Evolutionary conservation across 2,888 invertebrate species (phyloP), one percentile per base, ranked within the genome.

Genomic region (Ganaspis brasiliensis): DNA sequence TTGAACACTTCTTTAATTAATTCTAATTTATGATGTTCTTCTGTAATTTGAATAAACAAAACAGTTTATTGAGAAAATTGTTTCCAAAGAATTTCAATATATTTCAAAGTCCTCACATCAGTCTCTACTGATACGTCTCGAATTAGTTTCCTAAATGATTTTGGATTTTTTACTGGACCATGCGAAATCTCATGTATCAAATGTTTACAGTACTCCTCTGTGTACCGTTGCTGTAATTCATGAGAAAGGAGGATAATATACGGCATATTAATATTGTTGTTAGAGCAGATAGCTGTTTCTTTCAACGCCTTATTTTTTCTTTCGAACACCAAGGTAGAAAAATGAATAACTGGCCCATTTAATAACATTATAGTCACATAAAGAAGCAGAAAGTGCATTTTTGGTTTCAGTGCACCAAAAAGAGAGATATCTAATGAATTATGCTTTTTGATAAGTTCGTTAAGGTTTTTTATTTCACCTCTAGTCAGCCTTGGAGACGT

Each of bases 91-190:
- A 76, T 16, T 26, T 72, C n/a, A 52, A 76, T 26, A 40, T 45
- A 40, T 72, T 76, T 72, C 10, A 76, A 45, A 21, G n/a, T 57
- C 16, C 1, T 31, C 0, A 73, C 74, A 16, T 14, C 16, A 21
- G 16, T 6, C 21, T 61, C 40, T 26, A 8, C 8, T 12, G 56
- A n/a, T 26, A 75, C 26, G 31, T 55, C 73, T 67, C 57, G 72
- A 63, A 77, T 52, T 40, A 76, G 81, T 89, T 40, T 72, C 26
- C 73, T 59, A 31, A 74, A 26, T n/a, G 75, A 73, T 49, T 73
- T 61, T 24, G 63, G 45, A 56, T 71, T 70, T 31, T 40, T 71
- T 55, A 75, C 31, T 63, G 76, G 52, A 76, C 74, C 72, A 37
- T 71, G 24, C 49, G 45, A 19, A 31, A 75, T 52, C 24, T 78